These are phyloP conservation scores for Heliconius ethilla DNA, from an alignment of 2,888 invertebrate genomes.

Conservation along the genomic window DNA sequence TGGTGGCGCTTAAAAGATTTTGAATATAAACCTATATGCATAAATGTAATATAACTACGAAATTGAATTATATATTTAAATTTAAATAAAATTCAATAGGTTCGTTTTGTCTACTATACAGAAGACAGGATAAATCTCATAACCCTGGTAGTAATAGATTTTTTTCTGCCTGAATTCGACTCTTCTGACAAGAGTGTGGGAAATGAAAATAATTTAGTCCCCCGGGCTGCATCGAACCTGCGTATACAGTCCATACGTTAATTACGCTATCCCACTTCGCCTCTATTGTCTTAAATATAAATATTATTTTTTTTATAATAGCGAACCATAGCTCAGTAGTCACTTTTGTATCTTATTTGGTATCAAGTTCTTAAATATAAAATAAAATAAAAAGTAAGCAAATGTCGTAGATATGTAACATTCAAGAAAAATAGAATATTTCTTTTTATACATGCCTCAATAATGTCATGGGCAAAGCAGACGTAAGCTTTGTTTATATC, in stretches of 20 bases:
- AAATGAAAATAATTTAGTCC: background rate
- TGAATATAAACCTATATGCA: background rate
- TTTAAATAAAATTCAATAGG: too few species aligned
- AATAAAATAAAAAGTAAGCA: constrained; percentile 2
- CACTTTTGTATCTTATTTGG: background rate
- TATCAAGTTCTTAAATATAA: background rate
- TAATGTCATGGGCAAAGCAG: constrained; percentile 11
- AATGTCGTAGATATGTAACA: background rate
- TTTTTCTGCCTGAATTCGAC: background rate
- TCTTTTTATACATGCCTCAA: constrained; percentile 2
- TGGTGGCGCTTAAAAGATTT: background rate
- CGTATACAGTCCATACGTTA: background rate
- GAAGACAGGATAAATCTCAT: too few species aligned
- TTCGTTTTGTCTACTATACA: too few species aligned
- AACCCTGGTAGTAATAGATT: background rate
- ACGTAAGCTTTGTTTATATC: background rate
- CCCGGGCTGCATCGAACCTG: background rate
- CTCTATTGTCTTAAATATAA: background rate
- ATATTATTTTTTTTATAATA: background rate
- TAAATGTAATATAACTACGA: too few species aligned
- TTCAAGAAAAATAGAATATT: constrained; percentile 1
- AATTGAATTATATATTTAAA: too few species aligned
- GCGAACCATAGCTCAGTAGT: background rate
- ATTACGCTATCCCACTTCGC: background rate
- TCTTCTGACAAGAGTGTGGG: background rate